A percentile compares a stretch with the other conserved stretches of the same genome.
These are phyloP conservation scores for Borostomias antarcticus DNA, from an alignment of 2,797 vertebrate genomes.

Conservation along the genomic window DNA sequence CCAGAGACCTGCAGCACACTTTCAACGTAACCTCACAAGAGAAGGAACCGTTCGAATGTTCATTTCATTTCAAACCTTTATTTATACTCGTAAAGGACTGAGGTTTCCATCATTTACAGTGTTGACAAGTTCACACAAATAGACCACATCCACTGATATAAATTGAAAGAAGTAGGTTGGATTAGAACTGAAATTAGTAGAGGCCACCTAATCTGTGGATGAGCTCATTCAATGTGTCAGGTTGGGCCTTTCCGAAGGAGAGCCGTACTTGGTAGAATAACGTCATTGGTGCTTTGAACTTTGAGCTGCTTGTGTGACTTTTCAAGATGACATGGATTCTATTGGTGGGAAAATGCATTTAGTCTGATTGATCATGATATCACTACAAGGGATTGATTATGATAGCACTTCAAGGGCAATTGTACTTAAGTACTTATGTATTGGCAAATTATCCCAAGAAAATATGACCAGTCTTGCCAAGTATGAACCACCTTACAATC, in stretches of 20 bases:
- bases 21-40: neutral
- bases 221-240: conserved; percentile 6
- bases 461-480: no score
- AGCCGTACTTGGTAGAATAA: neutral
- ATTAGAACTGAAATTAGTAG: neutral
- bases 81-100: no score
- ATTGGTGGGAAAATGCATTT: no score
- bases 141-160: neutral
- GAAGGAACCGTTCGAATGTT: no score
- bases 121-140: no score
- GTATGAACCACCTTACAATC: neutral
- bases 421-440: no score
- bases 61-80: no score
- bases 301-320: neutral
- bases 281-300: neutral
- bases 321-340: neutral
- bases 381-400: neutral
- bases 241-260: neutral
- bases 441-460: no score
- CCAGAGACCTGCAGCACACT: neutral
- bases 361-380: no score
- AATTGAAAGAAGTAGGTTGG: conserved; percentile 2
- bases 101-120: no score
- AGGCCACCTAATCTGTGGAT: conserved; percentile 5
- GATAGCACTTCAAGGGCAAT: no score